Base-by-base conservation (phyloP, 2,888 invertebrate species). In the Synergus japonicus region DNA sequence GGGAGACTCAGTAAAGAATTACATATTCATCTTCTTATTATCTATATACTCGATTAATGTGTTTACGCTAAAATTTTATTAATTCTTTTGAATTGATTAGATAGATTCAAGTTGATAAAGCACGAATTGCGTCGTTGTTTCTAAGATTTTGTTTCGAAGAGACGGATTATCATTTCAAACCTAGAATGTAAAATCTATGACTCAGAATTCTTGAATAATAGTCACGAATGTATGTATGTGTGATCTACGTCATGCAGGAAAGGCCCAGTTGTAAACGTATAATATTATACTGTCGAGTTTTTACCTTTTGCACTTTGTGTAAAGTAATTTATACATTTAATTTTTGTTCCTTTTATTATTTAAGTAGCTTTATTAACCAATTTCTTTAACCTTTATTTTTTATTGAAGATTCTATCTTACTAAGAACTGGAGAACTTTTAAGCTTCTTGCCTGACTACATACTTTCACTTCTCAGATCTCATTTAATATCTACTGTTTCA, bases 41-140 rank as follows among this genome's bases (percentile, higher is more conserved):
- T 54, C n/a, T 58, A 10, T 10, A 58, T 58, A 58, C 9, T 58
- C 58, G 3, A 58, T 9, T 58, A 58, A 8, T n/a, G 15, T 54
- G n/a, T 54, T 54, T 54, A 9, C 54, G 54, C n/a, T 54, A 8
- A n/a, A 54, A n/a, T 54, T n/a, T 37, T 37, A 37, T 37, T 8
- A 54, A 8, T n/a, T 54, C n/a, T 54, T 54, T 5, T 54, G n/a
- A 54, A 54, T 54, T 54, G 54, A 54, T n/a, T 54, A n/a, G 54
- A 54, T 54, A n/a, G n/a, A 54, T 54, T 54, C n/a, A 54, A 54
- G n/a, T 54, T n/a, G n/a, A 60, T 22, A 60, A 60, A 60, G 22
- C 60, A 60, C 0, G 10, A 60, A 22, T 60, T 60, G 60, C 18
- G 60, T 22, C 12, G 10, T 1, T 18, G 12, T 60, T 60, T 22